Evolutionary conservation across 1,140 invertebrate genomes (phyloP).

Genomic region (Drosophila funebris): DNA sequence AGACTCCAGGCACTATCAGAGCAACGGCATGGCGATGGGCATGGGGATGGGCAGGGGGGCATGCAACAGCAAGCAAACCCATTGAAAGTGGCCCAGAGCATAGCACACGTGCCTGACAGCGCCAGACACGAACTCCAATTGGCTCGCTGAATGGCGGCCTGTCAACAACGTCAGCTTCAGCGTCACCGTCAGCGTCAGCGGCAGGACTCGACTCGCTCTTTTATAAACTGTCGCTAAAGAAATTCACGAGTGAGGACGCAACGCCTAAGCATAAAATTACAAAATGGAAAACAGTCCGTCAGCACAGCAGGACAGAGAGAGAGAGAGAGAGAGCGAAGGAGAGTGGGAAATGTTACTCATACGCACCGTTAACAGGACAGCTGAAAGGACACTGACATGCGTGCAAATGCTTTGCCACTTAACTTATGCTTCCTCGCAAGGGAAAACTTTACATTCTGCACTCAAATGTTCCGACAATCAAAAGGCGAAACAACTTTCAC

Average conservation of each 20-base stretch:
- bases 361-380: conserved; percentile 24
- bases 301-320: conserved; percentile 15
- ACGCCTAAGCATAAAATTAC: conserved; percentile 44
- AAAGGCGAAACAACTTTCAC: conserved; percentile 66
- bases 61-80: conserved; percentile 15
- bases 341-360: not conserved
- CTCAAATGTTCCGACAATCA: conserved; percentile 73
- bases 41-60: not conserved
- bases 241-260: conserved; percentile 50
- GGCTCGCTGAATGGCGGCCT: conserved; percentile 6
- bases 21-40: not conserved
- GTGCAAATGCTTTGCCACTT: conserved; percentile 72
- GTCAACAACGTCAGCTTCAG: conserved; percentile 32
- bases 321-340: not conserved
- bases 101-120: conserved; percentile 59
- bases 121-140: conserved; percentile 42
- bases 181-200: conserved; percentile 7
- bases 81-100: conserved; percentile 27
- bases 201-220: not conserved
- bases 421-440: conserved; percentile 7
- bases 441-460: conserved; percentile 67
- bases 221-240: conserved; percentile 61
- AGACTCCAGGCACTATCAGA: conserved; percentile 2
- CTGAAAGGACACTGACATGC: conserved; percentile 48
- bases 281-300: conserved; percentile 55